A percentile compares a stretch with the other conserved stretches of the same genome.
Evolutionary conservation across 2,113 vertebrate species (phyloP).

Genomic region (Aythya baeri): DNA sequence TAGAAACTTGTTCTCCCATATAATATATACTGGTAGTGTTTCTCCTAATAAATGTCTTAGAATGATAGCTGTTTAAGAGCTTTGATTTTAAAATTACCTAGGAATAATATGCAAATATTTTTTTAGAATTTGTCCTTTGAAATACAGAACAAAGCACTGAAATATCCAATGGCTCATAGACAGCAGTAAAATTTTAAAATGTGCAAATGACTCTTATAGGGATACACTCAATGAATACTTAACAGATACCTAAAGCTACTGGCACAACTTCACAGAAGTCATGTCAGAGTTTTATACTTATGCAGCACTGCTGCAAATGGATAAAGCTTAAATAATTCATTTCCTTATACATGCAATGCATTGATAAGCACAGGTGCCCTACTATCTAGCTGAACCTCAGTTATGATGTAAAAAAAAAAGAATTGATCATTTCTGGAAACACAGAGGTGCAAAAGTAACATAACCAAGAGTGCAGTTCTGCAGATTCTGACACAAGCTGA

Average conservation of each 20-base stretch:
- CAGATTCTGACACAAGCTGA: background rate
- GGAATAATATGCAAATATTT: background rate
- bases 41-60: background rate
- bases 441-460: background rate
- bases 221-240: background rate
- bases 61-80: background rate
- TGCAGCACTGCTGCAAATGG: conserved; percentile 21
- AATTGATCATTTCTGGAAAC: background rate
- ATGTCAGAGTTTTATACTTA: conserved; percentile 17
- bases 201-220: background rate
- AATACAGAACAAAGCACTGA: conserved; percentile 5
- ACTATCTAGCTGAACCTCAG: background rate
- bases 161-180: background rate
- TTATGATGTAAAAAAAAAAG: background rate
- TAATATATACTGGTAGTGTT: background rate
- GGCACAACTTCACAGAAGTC: conserved; percentile 20
- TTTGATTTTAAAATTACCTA: background rate
- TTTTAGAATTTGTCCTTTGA: background rate
- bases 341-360: background rate
- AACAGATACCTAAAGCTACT: conserved; percentile 27
- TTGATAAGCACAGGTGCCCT: background rate
- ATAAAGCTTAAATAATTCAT: conserved; percentile 37
- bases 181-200: background rate
- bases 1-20: background rate
- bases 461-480: background rate